These are phyloP conservation scores for Tortricodes alternella DNA, from an alignment of 2,888 invertebrate genomes.

Conservation along the genomic window DNA sequence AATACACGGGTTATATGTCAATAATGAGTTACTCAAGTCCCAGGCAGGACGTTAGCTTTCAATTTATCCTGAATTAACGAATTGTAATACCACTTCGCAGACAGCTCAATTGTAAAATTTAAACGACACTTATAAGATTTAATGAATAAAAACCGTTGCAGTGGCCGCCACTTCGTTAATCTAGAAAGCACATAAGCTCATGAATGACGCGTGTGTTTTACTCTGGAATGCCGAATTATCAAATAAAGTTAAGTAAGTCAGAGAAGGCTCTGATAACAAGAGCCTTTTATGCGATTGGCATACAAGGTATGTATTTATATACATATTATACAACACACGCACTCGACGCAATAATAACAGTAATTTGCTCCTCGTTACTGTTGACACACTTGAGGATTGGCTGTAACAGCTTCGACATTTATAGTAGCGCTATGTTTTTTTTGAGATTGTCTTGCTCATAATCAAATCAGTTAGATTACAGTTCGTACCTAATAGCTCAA, in stretches of 20 bases:
- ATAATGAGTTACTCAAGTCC: too few species aligned
- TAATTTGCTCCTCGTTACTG: slow-evolving; percentile 51
- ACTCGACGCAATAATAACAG: slow-evolving; percentile 44
- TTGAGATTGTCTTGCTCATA: too few species aligned
- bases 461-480: too few species aligned
- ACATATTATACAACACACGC: slow-evolving; percentile 37
- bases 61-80: too few species aligned
- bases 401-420: slow-evolving; percentile 11
- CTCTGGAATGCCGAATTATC: slow-evolving; percentile 18
- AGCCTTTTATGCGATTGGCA: slow-evolving; percentile 5
- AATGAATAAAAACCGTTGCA: background rate
- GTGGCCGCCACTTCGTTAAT: slow-evolving; percentile 12
- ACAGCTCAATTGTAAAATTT: too few species aligned
- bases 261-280: background rate
- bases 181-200: slow-evolving; percentile 5
- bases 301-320: background rate
- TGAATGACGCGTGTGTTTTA: slow-evolving; percentile 17
- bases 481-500: too few species aligned
- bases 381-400: slow-evolving; percentile 43
- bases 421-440: background rate
- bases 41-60: too few species aligned
- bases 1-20: too few species aligned
- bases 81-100: too few species aligned
- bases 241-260: slow-evolving; percentile 1
- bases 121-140: too few species aligned